A percentile compares a stretch with the other conserved stretches of the same genome.
Evolutionary conservation across 2,113 vertebrate genomes (phyloP).

Genomic region (Spheniscus mendiculus): DNA sequence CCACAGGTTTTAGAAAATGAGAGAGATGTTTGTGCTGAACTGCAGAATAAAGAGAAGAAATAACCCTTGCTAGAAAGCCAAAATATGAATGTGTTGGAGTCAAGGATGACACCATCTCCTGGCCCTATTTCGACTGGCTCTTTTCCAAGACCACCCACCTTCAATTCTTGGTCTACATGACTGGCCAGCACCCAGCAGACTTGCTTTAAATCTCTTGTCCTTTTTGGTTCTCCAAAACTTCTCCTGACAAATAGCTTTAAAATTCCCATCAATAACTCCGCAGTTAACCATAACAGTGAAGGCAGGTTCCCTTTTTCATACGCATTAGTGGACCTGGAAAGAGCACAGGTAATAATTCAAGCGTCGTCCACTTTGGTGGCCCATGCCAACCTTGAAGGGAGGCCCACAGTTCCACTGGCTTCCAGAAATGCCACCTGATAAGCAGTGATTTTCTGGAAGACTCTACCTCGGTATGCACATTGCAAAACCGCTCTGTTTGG

Average conservation of each 20-base stretch:
- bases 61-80: conserved; percentile 10
- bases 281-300: conserved; percentile 5
- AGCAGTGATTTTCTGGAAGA: neutral
- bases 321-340: neutral
- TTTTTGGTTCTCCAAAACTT: neutral
- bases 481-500: neutral
- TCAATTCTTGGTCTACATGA: neutral
- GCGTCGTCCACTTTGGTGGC: fast-evolving
- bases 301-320: neutral
- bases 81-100: conserved; percentile 3
- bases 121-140: neutral
- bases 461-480: neutral
- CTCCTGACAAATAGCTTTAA: neutral
- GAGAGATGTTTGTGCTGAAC: neutral
- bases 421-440: neutral
- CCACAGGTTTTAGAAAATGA: neutral
- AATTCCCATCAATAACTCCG: conserved; percentile 14
- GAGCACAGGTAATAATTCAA: neutral
- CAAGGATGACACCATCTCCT: conserved; percentile 50
- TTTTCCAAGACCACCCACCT: conserved; percentile 53
- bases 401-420: neutral
- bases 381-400: neutral
- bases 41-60: conserved; percentile 27
- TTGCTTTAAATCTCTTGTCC: neutral
- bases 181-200: conserved; percentile 1